phyloP scores from a whole-genome alignment of 2,888 invertebrate species.

The Eupithecia dodoneata region DNA sequence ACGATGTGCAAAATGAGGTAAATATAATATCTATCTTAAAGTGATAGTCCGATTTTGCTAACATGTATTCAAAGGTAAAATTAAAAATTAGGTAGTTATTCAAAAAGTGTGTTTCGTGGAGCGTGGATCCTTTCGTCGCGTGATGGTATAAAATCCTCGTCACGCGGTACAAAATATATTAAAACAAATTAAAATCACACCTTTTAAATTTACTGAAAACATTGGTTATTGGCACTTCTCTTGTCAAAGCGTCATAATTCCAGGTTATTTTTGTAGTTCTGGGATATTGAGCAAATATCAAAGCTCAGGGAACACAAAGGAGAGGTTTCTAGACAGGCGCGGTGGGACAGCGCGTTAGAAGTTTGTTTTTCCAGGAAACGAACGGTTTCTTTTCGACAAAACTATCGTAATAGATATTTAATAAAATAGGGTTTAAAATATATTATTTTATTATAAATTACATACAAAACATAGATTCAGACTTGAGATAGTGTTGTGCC shows the following conservation, averaged over 20 bases:
- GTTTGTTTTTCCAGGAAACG: too few relatives aligned
- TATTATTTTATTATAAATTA: not conserved
- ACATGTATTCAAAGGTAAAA: not conserved
- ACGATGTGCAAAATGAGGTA: constrained; percentile 64
- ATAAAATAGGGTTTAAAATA: too few relatives aligned
- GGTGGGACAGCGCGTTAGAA: too few relatives aligned
- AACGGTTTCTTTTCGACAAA: too few relatives aligned
- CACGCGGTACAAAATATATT: not conserved
- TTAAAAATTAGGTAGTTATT: not conserved
- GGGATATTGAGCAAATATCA: not conserved
- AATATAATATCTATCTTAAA: not conserved
- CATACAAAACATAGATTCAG: not conserved
- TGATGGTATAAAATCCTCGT: too few relatives aligned
- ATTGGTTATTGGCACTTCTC: not conserved
- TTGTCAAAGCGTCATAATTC: not conserved
- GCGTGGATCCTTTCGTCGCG: not conserved
- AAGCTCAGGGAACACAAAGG: too few relatives aligned
- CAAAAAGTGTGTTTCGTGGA: not conserved
- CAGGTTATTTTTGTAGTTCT: not conserved
- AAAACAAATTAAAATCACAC: not conserved
- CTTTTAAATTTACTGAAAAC: not conserved
- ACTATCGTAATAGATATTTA: too few relatives aligned
- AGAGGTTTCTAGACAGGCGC: too few relatives aligned
- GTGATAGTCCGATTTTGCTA: not conserved
- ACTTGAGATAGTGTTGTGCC: not conserved